Evolutionary conservation across 2,113 vertebrate genomes (phyloP), one percentile per base, ranked within the genome.

Genomic region (Baryphthengus martii): DNA sequence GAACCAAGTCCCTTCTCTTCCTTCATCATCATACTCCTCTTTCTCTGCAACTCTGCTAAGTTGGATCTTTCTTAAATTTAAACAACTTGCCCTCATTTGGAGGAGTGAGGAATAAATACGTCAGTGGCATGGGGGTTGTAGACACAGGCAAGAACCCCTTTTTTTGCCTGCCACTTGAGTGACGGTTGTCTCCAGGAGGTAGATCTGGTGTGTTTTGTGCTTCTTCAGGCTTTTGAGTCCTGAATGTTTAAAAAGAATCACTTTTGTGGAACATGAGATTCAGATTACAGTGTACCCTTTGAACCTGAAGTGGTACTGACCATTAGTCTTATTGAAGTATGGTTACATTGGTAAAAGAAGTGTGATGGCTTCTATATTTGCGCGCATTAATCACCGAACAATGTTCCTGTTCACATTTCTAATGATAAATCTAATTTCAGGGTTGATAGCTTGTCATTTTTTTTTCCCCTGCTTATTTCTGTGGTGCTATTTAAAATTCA

Each of bases 401-500:
- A 40, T 84, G 68, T 85, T 95, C 95, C 14, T 4, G 6, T 89
- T 90, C 86, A 28, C 65, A 74, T 72, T 87, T 81, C 65, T 86
- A 84, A 71, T 92, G 80, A 78, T 89, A 86, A 87, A 95, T 74
- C 85, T 92, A 93, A 96, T 75, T 95, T 35, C 45, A 77, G 93
- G 67, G 58, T 59, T 89, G 92, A 92, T 66, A 87, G 79, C 80
- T 78, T 89, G 50, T 70, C 55, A 9, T 6, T 88, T 85, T 40
- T 85, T 79, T 47, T 44, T 4, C 5, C 2, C 42, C 49, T 76
- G 11, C 68, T 90, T 87, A 71, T 85, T 95, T 95, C 65, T 81
- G 44, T 87, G n/a, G 20, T 65, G 16, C 56, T 93, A n/a, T 71
- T 96, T 71, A 77, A 96, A 91, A 81, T 71, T 86, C 5, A 72